Conservation (phyloP, 2,888 invertebrate genomes). For the Eurytoma californica region DNA sequence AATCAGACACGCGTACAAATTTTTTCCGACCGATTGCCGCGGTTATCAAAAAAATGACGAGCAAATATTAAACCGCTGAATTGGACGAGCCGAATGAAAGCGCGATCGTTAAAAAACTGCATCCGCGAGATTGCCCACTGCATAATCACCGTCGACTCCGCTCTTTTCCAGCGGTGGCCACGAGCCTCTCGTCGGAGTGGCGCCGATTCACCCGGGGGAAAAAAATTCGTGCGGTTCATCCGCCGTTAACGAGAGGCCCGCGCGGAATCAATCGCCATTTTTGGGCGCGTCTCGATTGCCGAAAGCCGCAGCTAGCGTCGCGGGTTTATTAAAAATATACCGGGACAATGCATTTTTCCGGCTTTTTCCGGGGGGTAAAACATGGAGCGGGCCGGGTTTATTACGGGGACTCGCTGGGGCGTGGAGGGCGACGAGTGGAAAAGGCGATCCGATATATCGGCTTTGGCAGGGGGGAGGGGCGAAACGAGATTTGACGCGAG, state of each 20-base stretch:
- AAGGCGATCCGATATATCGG: conserved; percentile 44
- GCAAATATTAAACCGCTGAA: no score
- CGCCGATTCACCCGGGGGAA: not conserved
- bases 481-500: conserved; percentile 44
- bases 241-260: not conserved
- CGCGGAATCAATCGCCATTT: conserved; percentile 16
- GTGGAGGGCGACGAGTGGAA: not conserved
- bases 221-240: not conserved
- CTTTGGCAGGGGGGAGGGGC: conserved; percentile 12
- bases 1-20: no score
- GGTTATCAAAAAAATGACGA: no score
- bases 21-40: no score
- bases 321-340: conserved; percentile 28
- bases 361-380: conserved; percentile 5
- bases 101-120: no score
- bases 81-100: no score
- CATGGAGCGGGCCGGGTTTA: conserved; percentile 15
- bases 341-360: conserved; percentile 33
- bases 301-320: conserved; percentile 11
- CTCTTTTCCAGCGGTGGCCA: no score
- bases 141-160: no score
- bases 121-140: no score
- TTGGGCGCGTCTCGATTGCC: not conserved
- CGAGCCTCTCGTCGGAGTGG: not conserved
- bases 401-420: conserved; percentile 27